Base-by-base conservation (phyloP, 2,797 vertebrate species). In the Pipistrellus pipistrellus region DNA sequence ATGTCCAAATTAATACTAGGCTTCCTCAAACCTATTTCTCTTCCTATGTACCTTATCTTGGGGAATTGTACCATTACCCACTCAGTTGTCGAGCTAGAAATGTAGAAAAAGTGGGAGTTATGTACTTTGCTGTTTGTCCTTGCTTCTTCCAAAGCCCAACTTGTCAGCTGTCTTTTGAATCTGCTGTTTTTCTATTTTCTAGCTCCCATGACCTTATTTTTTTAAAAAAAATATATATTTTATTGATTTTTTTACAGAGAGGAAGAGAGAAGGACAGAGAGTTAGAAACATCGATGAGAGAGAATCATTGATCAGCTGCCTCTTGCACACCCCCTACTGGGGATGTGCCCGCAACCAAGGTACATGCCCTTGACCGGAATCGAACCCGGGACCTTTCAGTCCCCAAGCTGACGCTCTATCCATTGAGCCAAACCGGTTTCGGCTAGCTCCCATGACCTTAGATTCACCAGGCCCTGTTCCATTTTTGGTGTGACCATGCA, bases 41-140 rank as follows among this genome's bases (percentile, higher is more conserved):
- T 85, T 53, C 35, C 73, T 72, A 11, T n/a, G 38, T 86, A 73
- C 8, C 55, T 87, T 66, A 25, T 44, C 17, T 81, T 91, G 59
- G 32, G 32, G 87, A 73, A 71, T 44, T 51, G 2, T n/a, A 59
- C 51, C 5, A n/a, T 30, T 77, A 82, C 32, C 20, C 18, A 1
- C 75, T 88, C 30, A 46, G 48, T 89, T 96, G 84, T 71, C 73
- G 55, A 94, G 57, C 46, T 88, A 51, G 73, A 83, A 82, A 85
- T 53, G 71, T 93, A 38, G 75, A 78, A 78, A 77, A 55, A 25
- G 32, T 25, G 41, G 44, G 48, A 87, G 55, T 75, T 69, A 59
- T 18, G 21, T 12, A n/a, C 12, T 80, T 96, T 93, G 76, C 41
- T 95, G 69, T 55, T 96, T 64, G 44, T 69, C 38, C 73, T 66